Evolutionary conservation across 1,140 invertebrate species (phyloP), one percentile per base, ranked within the genome.

Genomic region (Lordiphosa collinella): DNA sequence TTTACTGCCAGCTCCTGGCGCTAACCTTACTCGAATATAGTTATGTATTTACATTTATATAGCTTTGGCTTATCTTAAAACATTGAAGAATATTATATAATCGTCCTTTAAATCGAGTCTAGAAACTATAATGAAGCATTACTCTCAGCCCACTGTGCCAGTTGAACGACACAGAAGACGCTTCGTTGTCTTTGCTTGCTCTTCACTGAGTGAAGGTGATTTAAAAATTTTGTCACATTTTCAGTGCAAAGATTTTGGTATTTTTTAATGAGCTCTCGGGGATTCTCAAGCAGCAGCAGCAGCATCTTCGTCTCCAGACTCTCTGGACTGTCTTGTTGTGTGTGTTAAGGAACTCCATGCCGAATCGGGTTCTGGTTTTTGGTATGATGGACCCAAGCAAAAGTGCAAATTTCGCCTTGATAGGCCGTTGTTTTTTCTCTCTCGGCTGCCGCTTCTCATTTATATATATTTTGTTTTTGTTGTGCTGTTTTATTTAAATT

Each of bases 181-280:
- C 41, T 44, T 9, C 61, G 64, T 63, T 52, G 43, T 52, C 48
- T 66, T 18, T 32, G 37, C 31, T 50, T 68, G 22, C 43, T 12
- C 8, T 46, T 50, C 41, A 51, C 56, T 55, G 78, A 84, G 78
- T 78, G 79, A 85, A 85, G 84, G 86, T 88, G 76, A 88, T 88
- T 88, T 87, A 79, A 87, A 87, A 88, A 88, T 88, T 88, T 88
- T 88, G 86, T 88, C 86, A 88, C 86, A 88, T 88, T 88, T 85
- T 88, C 86, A 72, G 78, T 72, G 86, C 82, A 73, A 84, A 82
- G 86, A 88, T 87, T 88, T 88, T 87, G 86, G 86, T 86, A 88
- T 88, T 88, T 88, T 88, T 87, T 85, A 85, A 85, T 85, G 79
- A 85, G 79, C 79, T 85, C 79, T 85, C 74, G 80, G 68, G 79